Conservation (phyloP, 2,797 vertebrate genomes). For the Hylomyscus alleni region DNA sequence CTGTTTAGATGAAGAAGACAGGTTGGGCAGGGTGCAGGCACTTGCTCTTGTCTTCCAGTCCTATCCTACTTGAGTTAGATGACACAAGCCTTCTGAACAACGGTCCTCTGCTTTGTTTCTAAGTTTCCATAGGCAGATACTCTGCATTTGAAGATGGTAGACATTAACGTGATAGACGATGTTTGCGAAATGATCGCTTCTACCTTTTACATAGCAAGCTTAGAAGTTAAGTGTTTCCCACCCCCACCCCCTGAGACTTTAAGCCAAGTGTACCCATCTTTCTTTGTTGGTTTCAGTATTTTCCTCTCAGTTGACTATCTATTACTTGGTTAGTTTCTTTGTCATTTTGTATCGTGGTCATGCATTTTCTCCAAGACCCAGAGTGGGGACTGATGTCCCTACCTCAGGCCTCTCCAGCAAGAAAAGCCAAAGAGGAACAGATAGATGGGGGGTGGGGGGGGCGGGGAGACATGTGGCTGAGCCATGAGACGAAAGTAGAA, state of each 20-base stretch:
- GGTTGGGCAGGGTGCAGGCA: too few species aligned
- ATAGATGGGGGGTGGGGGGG: too few species aligned
- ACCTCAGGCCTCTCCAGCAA: too few species aligned
- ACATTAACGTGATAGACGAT: background rate
- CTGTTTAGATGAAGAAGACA: background rate
- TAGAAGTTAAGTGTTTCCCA: background rate
- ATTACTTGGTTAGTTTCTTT: background rate
- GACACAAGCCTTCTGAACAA: too few species aligned
- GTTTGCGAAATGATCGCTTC: background rate
- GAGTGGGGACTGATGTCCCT: background rate
- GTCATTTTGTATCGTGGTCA: rapidly evolving
- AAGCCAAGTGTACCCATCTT: background rate
- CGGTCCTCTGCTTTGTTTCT: background rate
- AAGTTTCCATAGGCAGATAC: background rate
- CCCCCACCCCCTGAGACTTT: background rate
- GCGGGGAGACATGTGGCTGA: background rate
- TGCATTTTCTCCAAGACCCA: background rate
- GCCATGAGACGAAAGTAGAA: background rate
- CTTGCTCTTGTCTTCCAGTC: background rate
- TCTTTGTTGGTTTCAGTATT: background rate
- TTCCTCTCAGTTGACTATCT: background rate
- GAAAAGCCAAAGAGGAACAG: background rate
- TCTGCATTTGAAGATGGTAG: background rate
- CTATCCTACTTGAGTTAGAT: rapidly evolving
- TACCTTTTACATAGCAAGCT: background rate